Percentiles rank a stretch among this genome's conserved stretches.
These are phyloP conservation scores for Heliornis fulica DNA, from an alignment of 2,113 vertebrate species.

Conservation along the genomic window DNA sequence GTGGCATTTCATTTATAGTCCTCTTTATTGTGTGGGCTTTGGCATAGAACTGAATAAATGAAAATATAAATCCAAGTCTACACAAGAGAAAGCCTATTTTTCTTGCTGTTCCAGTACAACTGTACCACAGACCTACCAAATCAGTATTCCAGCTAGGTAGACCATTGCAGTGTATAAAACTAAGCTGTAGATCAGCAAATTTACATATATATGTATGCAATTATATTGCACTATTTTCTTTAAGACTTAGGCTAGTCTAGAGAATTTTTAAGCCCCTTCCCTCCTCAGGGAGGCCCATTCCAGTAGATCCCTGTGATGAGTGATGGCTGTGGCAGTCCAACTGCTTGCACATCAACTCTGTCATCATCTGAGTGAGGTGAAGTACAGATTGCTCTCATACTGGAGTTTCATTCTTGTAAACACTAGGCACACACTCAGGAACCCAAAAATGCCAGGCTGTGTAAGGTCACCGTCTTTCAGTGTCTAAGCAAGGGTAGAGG, in stretches of 20 bases:
- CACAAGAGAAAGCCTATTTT: background rate
- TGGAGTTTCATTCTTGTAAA: background rate
- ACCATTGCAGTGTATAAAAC: background rate
- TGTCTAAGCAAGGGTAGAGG: background rate
- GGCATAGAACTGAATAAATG: background rate
- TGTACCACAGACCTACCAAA: background rate
- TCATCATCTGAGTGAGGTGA: background rate
- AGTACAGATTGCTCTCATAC: background rate
- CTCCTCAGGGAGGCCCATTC: background rate
- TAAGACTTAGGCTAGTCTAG: background rate
- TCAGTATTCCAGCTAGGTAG: background rate
- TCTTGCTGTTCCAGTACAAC: background rate
- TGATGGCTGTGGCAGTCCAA: background rate
- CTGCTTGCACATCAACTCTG: background rate
- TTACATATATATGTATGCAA: background rate
- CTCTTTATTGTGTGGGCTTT: background rate
- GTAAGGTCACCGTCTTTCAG: background rate
- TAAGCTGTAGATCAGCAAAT: background rate
- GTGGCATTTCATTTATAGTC: constrained; percentile 12
- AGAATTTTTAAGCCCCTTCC: background rate
- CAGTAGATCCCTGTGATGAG: accelerated
- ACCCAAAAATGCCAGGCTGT: background rate
- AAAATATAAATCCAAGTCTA: background rate
- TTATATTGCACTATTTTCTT: background rate
- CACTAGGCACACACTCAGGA: background rate